Conservation (phyloP, 2,888 invertebrate species). For the Euzophera pinguis region DNA sequence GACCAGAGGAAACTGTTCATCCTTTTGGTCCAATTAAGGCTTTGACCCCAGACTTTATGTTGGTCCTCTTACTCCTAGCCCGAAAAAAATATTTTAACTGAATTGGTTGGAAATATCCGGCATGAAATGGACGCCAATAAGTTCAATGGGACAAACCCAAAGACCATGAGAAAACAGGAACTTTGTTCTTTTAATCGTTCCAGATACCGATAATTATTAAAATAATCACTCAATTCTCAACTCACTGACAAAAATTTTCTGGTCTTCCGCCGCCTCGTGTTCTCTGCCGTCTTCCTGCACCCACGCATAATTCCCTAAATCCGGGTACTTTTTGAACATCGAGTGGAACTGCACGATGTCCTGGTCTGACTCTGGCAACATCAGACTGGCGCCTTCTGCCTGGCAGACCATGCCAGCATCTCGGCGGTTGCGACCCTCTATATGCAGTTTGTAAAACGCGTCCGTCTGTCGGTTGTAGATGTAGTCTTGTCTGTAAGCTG, state of each 20-base stretch:
- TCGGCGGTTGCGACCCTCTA: conserved; percentile 23
- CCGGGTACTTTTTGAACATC: conserved; percentile 53
- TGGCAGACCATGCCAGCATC: conserved; percentile 27
- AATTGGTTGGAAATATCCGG: too few relatives aligned
- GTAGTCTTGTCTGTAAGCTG: conserved; percentile 49
- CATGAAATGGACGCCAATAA: too few relatives aligned
- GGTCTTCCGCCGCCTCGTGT: conserved; percentile 45
- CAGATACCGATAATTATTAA: too few relatives aligned
- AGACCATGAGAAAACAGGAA: too few relatives aligned
- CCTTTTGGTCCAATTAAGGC: too few relatives aligned
- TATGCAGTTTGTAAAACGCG: conserved; percentile 59
- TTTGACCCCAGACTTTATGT: too few relatives aligned
- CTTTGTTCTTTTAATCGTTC: too few relatives aligned
- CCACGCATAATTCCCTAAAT: conserved; percentile 42
- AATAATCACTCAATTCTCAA: background rate
- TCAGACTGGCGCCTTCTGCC: conserved; percentile 42
- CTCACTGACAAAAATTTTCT: conserved; percentile 32
- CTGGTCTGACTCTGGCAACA: conserved; percentile 31
- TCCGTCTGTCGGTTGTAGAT: conserved; percentile 43
- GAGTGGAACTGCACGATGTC: conserved; percentile 45
- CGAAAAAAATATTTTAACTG: too few relatives aligned
- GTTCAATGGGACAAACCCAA: too few relatives aligned
- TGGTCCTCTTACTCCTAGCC: too few relatives aligned
- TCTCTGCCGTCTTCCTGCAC: conserved; percentile 36
- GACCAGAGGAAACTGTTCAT: too few relatives aligned